A percentile compares a stretch with the other conserved stretches of the same genome.
Evolutionary conservation across 2,888 invertebrate species (phyloP).

Genomic region (Amorpha juglandis): DNA sequence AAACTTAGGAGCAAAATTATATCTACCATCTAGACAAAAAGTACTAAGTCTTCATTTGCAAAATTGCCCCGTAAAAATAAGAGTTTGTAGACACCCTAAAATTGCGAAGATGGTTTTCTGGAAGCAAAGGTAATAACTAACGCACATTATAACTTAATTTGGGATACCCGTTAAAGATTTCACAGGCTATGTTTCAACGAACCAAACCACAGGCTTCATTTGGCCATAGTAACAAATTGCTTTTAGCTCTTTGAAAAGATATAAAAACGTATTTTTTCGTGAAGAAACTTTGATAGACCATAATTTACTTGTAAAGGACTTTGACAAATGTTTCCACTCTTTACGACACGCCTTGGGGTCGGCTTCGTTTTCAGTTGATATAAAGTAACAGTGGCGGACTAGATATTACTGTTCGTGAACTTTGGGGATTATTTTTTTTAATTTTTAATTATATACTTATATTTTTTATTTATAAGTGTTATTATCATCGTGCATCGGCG

Average conservation of each 20-base stretch:
- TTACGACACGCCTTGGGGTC: slow-evolving; percentile 31
- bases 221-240: slow-evolving; percentile 25
- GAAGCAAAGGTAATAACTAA: neutral
- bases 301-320: slow-evolving; percentile 38
- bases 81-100: neutral
- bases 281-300: slow-evolving; percentile 36
- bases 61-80: neutral
- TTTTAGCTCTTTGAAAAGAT: slow-evolving; percentile 18
- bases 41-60: neutral
- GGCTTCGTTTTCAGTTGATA: slow-evolving; percentile 35
- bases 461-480: neutral
- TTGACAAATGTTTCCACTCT: slow-evolving; percentile 40
- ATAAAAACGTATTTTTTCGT: slow-evolving; percentile 25
- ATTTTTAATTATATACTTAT: neutral
- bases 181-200: neutral
- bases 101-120: neutral
- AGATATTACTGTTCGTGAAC: neutral
- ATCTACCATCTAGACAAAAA: neutral
- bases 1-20: neutral
- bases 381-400: slow-evolving; percentile 15
- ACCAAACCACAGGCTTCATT: slow-evolving; percentile 1
- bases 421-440: neutral
- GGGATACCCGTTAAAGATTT: neutral
- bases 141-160: neutral
- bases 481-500: too few relatives aligned